These are phyloP conservation scores for Phalacrocorax aristotelis DNA, from an alignment of 2,113 vertebrate genomes.

Conservation along the genomic window DNA sequence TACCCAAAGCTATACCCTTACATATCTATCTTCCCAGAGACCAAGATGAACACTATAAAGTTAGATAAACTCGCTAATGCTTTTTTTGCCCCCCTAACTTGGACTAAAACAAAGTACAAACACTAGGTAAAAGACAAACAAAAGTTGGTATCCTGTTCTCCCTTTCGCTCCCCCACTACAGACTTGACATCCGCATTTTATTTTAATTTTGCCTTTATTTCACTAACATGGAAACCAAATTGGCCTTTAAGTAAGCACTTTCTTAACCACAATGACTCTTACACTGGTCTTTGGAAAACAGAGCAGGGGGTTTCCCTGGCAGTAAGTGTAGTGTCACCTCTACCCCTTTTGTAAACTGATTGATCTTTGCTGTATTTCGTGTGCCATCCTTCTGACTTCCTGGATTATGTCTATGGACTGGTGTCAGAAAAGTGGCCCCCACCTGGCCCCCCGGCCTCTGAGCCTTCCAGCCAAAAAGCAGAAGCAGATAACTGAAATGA, in stretches of 20 bases:
- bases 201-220: neutral
- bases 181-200: neutral
- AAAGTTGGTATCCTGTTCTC: neutral
- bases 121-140: neutral
- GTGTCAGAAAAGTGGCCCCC: neutral
- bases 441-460: neutral
- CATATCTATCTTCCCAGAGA: neutral
- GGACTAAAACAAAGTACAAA: neutral
- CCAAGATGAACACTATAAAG: neutral
- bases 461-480: neutral
- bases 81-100: neutral
- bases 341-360: neutral
- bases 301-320: neutral
- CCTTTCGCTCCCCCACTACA: neutral
- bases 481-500: neutral
- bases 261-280: neutral
- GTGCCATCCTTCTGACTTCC: neutral
- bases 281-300: neutral
- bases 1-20: neutral
- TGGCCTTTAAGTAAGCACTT: neutral
- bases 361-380: neutral
- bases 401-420: neutral
- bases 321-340: neutral
- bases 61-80: neutral
- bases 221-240: neutral